Base-by-base conservation (phyloP, 2,888 invertebrate species). In the Chironomus tentans region DNA sequence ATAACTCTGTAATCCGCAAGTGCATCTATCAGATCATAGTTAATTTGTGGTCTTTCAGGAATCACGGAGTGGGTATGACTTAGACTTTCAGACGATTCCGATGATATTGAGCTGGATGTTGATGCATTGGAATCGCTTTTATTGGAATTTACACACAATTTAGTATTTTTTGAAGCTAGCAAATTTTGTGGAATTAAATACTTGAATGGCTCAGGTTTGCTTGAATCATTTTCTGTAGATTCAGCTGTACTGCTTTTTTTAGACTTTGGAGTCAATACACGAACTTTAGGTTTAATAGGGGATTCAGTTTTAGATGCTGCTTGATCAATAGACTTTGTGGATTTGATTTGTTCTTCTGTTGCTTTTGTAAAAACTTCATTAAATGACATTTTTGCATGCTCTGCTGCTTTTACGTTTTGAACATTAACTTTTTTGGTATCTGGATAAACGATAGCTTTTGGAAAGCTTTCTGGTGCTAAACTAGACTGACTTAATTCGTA, bases 111-210 rank as follows among this genome's bases (percentile, higher is more conserved):
- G 18, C 18, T 56, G n/a, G 56, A 15, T 56, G 56, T 56, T 10
- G 56, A 56, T 15, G 56, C 15, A 56, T 56, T 50, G 0, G 15
- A 50, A n/a, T 12, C 12, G 5, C 4, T n/a, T 50, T n/a, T n/a
- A 15, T 4, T 6, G 6, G n/a, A 50, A 50, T 6, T 5, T 7
- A 22, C 13, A 6, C 6, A 13, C 7, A 48, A 1, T 70, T 56
- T 24, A 22, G 56, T 56, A 12, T 10, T 6, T 4, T 4, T 3
- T 0, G 50, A 70, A 6, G 56, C 21, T 12, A 70, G 4, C 24
- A 70, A 24, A 24, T 70, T 21, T 24, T 70, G 70, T n/a, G 70
- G 70, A 70, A 70, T 70, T 15, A 18, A 22, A 50, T 70, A 70
- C 13, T 22, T 70, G n/a, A 70, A 24, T 21, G 70, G 22, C 10